Conservation (phyloP, 2,113 vertebrate genomes). For the Scolopax mira region DNA sequence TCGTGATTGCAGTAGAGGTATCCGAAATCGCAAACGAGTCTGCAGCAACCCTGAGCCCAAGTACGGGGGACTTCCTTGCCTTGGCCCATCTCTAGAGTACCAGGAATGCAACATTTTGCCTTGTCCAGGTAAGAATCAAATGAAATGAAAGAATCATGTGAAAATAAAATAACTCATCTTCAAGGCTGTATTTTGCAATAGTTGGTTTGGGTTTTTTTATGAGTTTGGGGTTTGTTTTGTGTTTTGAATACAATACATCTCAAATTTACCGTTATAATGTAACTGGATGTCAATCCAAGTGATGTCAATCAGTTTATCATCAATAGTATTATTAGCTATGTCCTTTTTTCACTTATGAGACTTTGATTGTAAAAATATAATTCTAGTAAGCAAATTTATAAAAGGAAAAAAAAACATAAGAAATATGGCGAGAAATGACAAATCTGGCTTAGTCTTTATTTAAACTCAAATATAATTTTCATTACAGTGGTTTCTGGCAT, state of each 20-base stretch:
- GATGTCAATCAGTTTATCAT: background rate
- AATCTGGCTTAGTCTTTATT: background rate
- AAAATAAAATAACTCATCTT: background rate
- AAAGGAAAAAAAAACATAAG: background rate
- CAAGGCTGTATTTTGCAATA: background rate
- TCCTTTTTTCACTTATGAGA: background rate
- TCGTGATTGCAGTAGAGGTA: constrained; percentile 91
- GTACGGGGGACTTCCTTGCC: constrained; percentile 87
- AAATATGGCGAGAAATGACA: background rate
- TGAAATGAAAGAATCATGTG: background rate
- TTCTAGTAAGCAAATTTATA: background rate
- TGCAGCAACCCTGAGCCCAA: constrained; percentile 94
- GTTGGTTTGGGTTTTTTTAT: background rate
- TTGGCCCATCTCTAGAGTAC: constrained; percentile 88
- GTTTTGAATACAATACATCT: background rate
- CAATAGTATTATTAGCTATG: background rate
- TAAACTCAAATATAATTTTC: background rate
- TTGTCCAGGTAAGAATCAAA: constrained; percentile 84
- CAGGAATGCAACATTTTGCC: constrained; percentile 96
- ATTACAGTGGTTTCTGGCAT: background rate
- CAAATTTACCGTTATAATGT: background rate
- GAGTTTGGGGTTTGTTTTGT: background rate
- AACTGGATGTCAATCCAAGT: too few relatives aligned
- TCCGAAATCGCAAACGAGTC: constrained; percentile 88
- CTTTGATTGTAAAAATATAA: background rate